Conservation (phyloP, 92 coral and sea anemone genomes). For the Actinostola sp. region DNA sequence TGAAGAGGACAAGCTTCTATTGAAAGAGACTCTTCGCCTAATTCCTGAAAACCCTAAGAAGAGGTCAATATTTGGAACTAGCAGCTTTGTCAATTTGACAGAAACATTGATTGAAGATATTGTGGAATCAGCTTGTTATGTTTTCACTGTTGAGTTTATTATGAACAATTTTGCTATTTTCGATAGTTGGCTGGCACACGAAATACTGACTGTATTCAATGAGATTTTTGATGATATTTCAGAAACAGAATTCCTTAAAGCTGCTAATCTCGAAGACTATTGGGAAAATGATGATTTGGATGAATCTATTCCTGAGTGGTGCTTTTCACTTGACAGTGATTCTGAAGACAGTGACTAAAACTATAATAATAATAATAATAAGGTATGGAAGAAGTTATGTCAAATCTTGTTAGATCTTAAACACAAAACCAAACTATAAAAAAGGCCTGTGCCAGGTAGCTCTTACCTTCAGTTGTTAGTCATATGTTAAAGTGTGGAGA, state of each 20-base stretch:
- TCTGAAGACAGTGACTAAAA: conserved; percentile 19
- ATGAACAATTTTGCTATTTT: conserved; percentile 58
- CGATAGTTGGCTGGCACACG: conserved; percentile 38
- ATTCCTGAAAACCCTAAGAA: conserved; percentile 17
- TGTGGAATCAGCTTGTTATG: neutral
- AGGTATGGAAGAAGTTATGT: too few relatives aligned
- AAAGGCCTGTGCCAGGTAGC: too few relatives aligned
- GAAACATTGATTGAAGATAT: conserved; percentile 33
- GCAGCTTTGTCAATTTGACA: conserved; percentile 19
- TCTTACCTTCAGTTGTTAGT: too few relatives aligned
- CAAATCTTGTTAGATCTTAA: too few relatives aligned
- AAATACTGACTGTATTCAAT: conserved; percentile 38
- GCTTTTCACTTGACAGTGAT: conserved; percentile 24
- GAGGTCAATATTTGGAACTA: conserved; percentile 39
- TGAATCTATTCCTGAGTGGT: conserved; percentile 32
- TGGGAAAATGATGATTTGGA: conserved; percentile 27
- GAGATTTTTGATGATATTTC: conserved; percentile 42
- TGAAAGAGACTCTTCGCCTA: conserved; percentile 24
- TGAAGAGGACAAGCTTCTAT: conserved; percentile 41
- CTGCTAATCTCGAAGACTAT: neutral
- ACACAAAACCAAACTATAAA: too few relatives aligned
- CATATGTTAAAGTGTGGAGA: too few relatives aligned
- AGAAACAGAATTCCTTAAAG: conserved; percentile 32
- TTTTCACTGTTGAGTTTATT: conserved; percentile 36
- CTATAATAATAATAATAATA: neutral